Evolutionary conservation across 35 echinoderm and acorn worm genomes (phyloP), one percentile per base, ranked within the genome.

Genomic region (Ophioderma brevispina): DNA sequence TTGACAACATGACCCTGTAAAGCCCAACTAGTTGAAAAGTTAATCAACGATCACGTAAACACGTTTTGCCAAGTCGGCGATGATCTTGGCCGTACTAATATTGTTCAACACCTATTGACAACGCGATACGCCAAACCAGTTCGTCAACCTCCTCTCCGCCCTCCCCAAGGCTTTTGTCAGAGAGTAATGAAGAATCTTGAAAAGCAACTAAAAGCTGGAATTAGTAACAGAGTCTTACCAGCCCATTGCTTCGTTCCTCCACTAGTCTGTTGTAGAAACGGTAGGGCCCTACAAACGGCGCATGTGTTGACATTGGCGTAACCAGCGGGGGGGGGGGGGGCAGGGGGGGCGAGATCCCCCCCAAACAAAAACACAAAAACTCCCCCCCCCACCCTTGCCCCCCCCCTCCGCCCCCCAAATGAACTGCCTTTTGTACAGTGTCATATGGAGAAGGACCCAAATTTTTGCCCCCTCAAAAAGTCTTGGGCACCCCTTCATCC

Each of bases 141-240:
- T 19, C 86, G 84, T 32, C 85, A 88, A 36, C 59, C 78, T 8
- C 78, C 94, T 13, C 42, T 85, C 46, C 64, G 90, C 25, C 79
- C 77, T 6, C 94, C 89, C 10, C 79, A 81, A 55, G 89, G 76
- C 1, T 87, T n/a, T 91, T 39, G 56, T 81, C 31, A 23, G 85
- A 18, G 78, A 92, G 38, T 89, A 88, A 32, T 59, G 80, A 42
- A 90, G 81, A 40, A 37, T 92, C 81, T 95, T 25, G 38, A 88
- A 38, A 76, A 87, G 11, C 83, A 87, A 89, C 19, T 70, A 80
- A 36, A 28, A n/a, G n/a, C 78, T 0, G 35, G 38, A 6, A 40
- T 40, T 36, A 80, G n/a, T 80, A 18, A 80, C 35, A 80, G 38
- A 40, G 14, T 38, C 35, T 35, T 36, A 17, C 11, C 35, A 35